Evolutionary conservation across 2,888 invertebrate genomes (phyloP), one percentile per base, ranked within the genome.

Genomic region (Pammene aurita): DNA sequence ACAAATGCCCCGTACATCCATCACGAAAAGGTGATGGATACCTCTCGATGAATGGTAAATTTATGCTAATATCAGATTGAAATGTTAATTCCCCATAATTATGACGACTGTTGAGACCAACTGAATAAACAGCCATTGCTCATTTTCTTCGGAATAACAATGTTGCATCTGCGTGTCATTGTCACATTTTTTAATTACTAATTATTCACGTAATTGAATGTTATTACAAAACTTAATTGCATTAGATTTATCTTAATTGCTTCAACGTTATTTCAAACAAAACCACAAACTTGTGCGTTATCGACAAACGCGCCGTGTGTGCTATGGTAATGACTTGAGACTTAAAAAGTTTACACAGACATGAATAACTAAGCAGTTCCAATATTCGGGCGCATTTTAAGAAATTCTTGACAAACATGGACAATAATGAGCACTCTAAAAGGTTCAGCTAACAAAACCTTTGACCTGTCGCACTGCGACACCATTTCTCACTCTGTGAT

Each of bases 11-110:
- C 78, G 78, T 76, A 77, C 81, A 84, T 86, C 83, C 85, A 87
- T 90, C 87, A 86, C 80, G 76, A 72, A 26, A 72, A 76, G 78
- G 77, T 90, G 92, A 91, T 87, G 86, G 89, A 92, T 92, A 73
- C 81, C 72, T 74, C 78, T 76, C 74, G 74, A 86, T 90, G 87
- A 89, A 92, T 89, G 80, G 80, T 78, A 80, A 65, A 87, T 84
- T 81, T 89, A 91, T 92, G 90, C 75, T 87, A 91, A 92, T 91
- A 69, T 73, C 73, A 80, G 83, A 90, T 92, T 87, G 86, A 87
- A 81, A 91, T 92, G 90, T 81, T 87, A 92, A 92, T 91, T 80
- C 79, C 73, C 81, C 75, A 85, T 85, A 85, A 87, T 89, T 84
- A 88, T 85, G 80, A 82, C 74, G 79, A 80, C 81, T 80, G 54